Evolutionary conservation across 1,140 invertebrate genomes (phyloP).

Genomic region (Sycobia sp.): DNA sequence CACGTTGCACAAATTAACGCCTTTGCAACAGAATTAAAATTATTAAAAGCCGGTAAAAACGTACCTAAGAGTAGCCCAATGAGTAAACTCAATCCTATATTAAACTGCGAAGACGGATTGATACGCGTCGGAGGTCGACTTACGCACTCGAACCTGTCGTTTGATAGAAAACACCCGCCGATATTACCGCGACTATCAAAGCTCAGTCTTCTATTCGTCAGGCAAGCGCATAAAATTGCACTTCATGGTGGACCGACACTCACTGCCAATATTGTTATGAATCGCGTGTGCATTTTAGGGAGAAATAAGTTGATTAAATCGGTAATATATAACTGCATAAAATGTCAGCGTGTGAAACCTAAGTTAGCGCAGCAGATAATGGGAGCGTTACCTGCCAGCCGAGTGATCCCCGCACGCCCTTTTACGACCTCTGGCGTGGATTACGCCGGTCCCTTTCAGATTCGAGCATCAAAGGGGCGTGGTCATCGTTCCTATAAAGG

Average conservation of each 20-base stretch:
- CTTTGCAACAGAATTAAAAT: background rate
- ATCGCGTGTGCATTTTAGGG: too few species aligned
- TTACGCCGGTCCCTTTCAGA: conserved; percentile 10
- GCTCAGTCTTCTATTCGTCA: background rate
- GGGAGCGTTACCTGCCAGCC: conserved; percentile 1
- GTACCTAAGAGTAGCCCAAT: background rate
- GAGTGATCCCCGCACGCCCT: background rate
- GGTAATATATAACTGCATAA: too few species aligned
- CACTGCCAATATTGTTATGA: too few species aligned
- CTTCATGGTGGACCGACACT: too few species aligned
- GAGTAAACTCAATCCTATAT: background rate
- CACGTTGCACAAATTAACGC: background rate
- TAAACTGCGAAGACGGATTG: background rate
- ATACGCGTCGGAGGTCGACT: conserved; percentile 6
- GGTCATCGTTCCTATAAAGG: conserved; percentile 13
- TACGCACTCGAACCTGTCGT: background rate
- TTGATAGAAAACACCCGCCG: background rate
- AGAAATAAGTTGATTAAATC: too few species aligned
- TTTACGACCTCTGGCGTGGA: too few species aligned
- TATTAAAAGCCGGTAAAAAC: background rate
- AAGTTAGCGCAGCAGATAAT: too few species aligned
- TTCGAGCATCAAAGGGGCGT: conserved; percentile 4
- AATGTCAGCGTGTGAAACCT: too few species aligned
- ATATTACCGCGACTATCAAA: background rate
- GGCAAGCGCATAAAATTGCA: too few species aligned